These are phyloP conservation scores for Dendropsophus ebraccatus DNA, from an alignment of 2,113 vertebrate species.

Conservation along the genomic window DNA sequence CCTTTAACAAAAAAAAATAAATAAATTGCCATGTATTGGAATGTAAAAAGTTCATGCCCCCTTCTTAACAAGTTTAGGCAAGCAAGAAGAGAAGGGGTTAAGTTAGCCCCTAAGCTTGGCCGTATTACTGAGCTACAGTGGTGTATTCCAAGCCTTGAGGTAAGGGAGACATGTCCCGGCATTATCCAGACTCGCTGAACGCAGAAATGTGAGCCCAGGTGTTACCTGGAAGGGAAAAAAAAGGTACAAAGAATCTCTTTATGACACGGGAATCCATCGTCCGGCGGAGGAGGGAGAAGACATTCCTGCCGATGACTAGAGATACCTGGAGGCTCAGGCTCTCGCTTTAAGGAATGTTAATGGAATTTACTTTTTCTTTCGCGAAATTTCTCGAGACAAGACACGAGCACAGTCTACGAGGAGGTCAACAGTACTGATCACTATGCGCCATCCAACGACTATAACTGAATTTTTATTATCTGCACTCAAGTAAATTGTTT, in stretches of 20 bases:
- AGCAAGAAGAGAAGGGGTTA: background rate
- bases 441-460: background rate
- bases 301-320: background rate
- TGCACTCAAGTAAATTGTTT: too few relatives aligned
- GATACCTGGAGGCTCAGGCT: background rate
- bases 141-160: constrained; percentile 10
- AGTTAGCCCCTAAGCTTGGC: background rate
- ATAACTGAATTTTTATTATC: background rate
- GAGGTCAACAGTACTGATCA: background rate
- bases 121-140: background rate
- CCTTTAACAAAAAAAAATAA: too few relatives aligned
- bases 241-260: constrained; percentile 32
- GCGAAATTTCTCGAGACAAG: background rate
- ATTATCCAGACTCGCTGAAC: background rate
- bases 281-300: background rate
- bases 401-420: background rate
- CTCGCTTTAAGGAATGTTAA: background rate
- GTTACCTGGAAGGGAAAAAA: constrained; percentile 24
- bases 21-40: too few relatives aligned
- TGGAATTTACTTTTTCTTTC: background rate
- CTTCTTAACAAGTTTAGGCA: background rate
- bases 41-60: background rate
- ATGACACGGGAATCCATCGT: background rate
- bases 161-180: constrained; percentile 16
- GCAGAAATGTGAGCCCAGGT: constrained; percentile 40